Base-by-base conservation (phyloP, 2,797 vertebrate species). In the Enteromius radiatus region DNA sequence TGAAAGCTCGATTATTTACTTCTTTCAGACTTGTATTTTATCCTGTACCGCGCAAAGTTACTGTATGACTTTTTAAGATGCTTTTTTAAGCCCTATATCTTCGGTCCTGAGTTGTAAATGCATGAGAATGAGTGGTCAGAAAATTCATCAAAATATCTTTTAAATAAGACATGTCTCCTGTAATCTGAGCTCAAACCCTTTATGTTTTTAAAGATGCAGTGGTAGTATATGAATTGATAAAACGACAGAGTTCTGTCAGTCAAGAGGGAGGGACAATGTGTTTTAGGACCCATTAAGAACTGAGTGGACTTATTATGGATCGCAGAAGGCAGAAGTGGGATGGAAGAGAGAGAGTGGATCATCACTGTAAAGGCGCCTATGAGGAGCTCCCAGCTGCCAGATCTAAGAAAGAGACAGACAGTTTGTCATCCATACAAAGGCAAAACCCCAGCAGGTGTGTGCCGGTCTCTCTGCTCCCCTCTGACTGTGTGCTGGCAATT, bases 301-400 rank as follows among this genome's bases (percentile, higher is more conserved):
- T 45, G 78, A 80, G 77, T 4, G 33, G 76, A 79, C 76, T 19
- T 61, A 38, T 45, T 23, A 45, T 81, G 67, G 82, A 86, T 84
- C 70, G 41, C 36, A 74, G 64, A 31, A 31, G 64, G 11, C 54
- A 65, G 56, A 63, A 43, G 36, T 52, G 28, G 4, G 36, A 70
- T 14, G 63, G 59, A 33, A 36, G 76, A 52, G 21, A 17, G 76
- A 65, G 63, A 79, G n/a, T 38, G 47, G 80, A 31, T 80, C 54
- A 47, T 47, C 54, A 9, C 65, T 71, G 19, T 80, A 73, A 75
- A 82, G 80, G 31, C 45, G 1, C 63, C 61, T 68, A 67, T 82
- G 33, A 68, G 63, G 49, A 67, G 21, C 47, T 23, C 31, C 15
- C 43, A 65, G 33, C 70, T 65, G 61, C 47, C 36, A 82, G 69